phyloP scores from a whole-genome alignment of 2,888 invertebrate genomes.

The Merodon equestris region DNA sequence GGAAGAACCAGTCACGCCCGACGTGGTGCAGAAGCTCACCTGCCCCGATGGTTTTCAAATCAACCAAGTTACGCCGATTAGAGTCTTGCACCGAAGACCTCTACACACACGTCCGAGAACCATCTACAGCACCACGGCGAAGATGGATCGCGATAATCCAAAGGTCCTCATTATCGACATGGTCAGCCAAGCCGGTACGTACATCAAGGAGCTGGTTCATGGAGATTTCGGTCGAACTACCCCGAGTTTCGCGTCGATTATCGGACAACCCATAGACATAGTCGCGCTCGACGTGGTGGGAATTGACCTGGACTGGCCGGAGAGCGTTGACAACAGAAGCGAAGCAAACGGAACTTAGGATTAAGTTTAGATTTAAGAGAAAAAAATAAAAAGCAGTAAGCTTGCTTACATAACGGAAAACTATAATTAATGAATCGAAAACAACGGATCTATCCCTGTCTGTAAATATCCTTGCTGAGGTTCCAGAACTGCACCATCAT shows the following conservation, averaged over 20 bases:
- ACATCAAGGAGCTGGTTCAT: conserved; percentile 98
- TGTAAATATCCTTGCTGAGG: conserved; percentile 71
- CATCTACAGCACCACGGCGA: conserved; percentile 84
- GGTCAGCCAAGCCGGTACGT: conserved; percentile 94
- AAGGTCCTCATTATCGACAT: conserved; percentile 83
- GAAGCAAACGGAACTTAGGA: background rate
- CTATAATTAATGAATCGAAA: too few relatives aligned
- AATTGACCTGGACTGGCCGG: conserved; percentile 88
- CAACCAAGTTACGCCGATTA: conserved; percentile 91
- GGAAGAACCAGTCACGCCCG: conserved; percentile 78
- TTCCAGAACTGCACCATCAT: conserved; percentile 76
- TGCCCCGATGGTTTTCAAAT: conserved; percentile 80
- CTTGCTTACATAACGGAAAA: too few relatives aligned
- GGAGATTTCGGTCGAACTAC: conserved; percentile 94
- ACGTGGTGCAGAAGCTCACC: conserved; percentile 80
- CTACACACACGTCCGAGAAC: conserved; percentile 84
- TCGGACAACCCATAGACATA: conserved; percentile 88
- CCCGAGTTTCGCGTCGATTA: conserved; percentile 86
- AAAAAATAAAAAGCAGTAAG: too few relatives aligned
- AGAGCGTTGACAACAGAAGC: conserved; percentile 72
- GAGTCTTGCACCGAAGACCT: conserved; percentile 93
- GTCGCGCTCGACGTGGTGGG: conserved; percentile 93
- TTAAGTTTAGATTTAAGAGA: too few relatives aligned
- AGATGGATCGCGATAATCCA: conserved; percentile 79
- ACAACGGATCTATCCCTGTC: conserved; percentile 37